Base-by-base conservation (phyloP, 2,113 vertebrate genomes). In the Tyrannus savana region DNA sequence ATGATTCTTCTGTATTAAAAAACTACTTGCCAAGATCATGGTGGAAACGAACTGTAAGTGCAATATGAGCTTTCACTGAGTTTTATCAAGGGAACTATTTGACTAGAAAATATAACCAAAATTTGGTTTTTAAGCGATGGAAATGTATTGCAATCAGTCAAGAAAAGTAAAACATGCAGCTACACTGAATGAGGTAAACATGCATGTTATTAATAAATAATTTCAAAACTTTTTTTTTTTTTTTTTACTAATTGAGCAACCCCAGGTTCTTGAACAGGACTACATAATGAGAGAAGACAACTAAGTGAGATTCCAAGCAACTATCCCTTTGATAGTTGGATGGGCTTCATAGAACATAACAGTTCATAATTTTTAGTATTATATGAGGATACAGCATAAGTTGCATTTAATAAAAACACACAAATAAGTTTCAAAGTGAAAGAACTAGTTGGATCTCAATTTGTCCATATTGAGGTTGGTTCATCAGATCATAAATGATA, bases 1-100 rank as follows among this genome's bases (percentile, higher is more conserved):
- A 74, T 50, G 14, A 71, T 91, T 94, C 76, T 89, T 67, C 33
- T 42, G 12, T 79, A 79, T 89, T 80, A 73, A 88, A 92, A 83
- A 50, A 73, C 5, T 4, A 4, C 46, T 86, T 91, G 74, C 46
- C 62, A 91, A 88, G 90, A 77, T 74, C 75, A 44, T 59, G 47
- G 24, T 82, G 59, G 71, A 87, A 87, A 94, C 37, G 16, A 94
- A 91, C 53, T 88, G 87, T 59, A 71, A 85, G 91, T 86, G 63
- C 39, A 80, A 58, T 71, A 60, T 86, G 62, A 93, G 25, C 25
- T 79, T 80, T 37, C 59, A 85, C 12, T 77, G 25, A 92, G 55
- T 18, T 80, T 91, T 95, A 74, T 78, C 50, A 56, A 90, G 69
- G 91, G 56, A 90, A 84, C 37, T 81, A 81, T 55, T 68, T 92